These are phyloP conservation scores for Mamestra configurata DNA, from an alignment of 1,140 invertebrate species.

Conservation along the genomic window DNA sequence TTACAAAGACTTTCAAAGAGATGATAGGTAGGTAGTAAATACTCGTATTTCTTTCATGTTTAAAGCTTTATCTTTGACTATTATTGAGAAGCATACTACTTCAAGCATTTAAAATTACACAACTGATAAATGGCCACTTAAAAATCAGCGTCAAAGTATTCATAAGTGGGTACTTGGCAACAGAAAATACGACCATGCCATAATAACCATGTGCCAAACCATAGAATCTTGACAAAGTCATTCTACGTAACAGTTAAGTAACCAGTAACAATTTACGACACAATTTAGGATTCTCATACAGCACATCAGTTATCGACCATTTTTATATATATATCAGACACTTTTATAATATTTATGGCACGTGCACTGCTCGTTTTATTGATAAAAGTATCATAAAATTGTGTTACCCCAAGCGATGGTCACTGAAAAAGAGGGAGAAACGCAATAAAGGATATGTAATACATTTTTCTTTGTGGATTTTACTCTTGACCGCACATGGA, in stretches of 20 bases:
- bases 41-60: background rate
- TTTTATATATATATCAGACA: slow-evolving; percentile 21
- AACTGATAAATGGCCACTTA: too few relatives aligned
- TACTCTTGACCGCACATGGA: slow-evolving; percentile 85
- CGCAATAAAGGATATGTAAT: slow-evolving; percentile 85
- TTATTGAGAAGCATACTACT: too few relatives aligned
- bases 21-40: background rate
- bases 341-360: slow-evolving; percentile 50
- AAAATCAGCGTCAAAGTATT: too few relatives aligned
- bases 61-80: too few relatives aligned
- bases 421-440: slow-evolving; percentile 69
- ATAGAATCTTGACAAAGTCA: background rate
- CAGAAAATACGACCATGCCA: too few relatives aligned
- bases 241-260: background rate
- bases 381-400: slow-evolving; percentile 76
- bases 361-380: slow-evolving; percentile 66
- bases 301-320: slow-evolving; percentile 5
- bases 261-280: slow-evolving; percentile 21
- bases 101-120: too few relatives aligned
- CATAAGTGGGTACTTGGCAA: too few relatives aligned
- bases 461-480: slow-evolving; percentile 86
- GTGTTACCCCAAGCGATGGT: slow-evolving; percentile 69
- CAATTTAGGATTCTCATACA: slow-evolving; percentile 26
- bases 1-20: slow-evolving; percentile 1
- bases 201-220: too few relatives aligned